A percentile compares a stretch with the other conserved stretches of the same genome.
These are phyloP conservation scores for Platichthys stellatus DNA, from an alignment of 2,113 vertebrate genomes.

Conservation along the genomic window DNA sequence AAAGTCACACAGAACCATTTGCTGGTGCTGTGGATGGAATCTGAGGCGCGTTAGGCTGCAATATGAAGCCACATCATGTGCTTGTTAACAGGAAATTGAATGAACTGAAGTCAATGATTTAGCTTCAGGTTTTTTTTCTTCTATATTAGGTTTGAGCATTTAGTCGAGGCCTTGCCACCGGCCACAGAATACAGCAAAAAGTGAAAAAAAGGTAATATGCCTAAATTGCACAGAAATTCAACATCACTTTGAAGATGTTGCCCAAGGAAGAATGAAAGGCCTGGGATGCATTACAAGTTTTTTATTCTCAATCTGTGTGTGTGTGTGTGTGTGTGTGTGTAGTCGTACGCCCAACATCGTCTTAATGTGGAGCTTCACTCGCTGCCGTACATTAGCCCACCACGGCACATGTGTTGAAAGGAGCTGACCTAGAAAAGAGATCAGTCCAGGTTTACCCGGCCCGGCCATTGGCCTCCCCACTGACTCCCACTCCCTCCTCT, in stretches of 20 bases:
- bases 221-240: constrained; percentile 54
- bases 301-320: too few species aligned
- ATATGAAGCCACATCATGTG: constrained; percentile 55
- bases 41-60: constrained; percentile 49
- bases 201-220: constrained; percentile 46
- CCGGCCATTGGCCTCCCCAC: not conserved
- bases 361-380: constrained; percentile 12
- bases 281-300: not conserved
- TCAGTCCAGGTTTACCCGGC: not conserved
- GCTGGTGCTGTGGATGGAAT: constrained; percentile 47
- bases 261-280: constrained; percentile 54
- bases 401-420: constrained; percentile 16
- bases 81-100: constrained; percentile 68
- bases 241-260: constrained; percentile 65
- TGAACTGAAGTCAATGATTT: constrained; percentile 63
- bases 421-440: not conserved
- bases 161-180: constrained; percentile 42
- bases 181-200: constrained; percentile 60
- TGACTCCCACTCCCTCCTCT: not conserved
- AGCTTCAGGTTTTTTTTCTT: not conserved
- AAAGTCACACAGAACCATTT: constrained; percentile 68
- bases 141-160: not conserved
- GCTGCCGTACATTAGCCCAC: constrained; percentile 16
- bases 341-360: not conserved
- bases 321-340: not conserved